Evolutionary conservation across 2,113 vertebrate species (phyloP).

Genomic region (Rattus rattus): DNA sequence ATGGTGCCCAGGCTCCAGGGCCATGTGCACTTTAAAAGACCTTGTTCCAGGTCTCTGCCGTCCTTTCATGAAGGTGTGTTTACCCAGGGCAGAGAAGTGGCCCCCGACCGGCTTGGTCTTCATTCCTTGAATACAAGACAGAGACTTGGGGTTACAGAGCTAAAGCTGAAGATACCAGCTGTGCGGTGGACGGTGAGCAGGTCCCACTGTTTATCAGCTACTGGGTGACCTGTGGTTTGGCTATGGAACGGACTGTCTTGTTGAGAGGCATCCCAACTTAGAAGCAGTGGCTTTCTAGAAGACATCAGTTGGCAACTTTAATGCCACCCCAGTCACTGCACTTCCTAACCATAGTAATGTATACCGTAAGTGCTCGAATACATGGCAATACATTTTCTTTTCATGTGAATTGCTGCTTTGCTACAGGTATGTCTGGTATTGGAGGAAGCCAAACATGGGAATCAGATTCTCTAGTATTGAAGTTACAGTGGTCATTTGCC

Average conservation of each 20-base stretch:
- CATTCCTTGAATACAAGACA: neutral
- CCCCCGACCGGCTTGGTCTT: neutral
- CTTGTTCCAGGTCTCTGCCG: neutral
- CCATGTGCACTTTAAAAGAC: neutral
- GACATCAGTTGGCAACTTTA: neutral
- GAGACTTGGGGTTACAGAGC: neutral
- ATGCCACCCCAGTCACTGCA: neutral
- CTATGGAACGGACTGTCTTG: neutral
- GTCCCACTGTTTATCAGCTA: neutral
- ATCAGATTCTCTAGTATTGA: no score
- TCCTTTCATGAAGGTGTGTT: neutral
- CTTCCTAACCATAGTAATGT: neutral
- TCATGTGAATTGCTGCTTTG: neutral
- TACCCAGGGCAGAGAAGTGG: neutral
- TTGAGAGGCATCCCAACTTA: neutral
- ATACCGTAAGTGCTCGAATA: neutral
- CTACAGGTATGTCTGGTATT: neutral
- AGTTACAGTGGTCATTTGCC: neutral
- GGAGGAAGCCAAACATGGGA: neutral
- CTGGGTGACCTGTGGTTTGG: neutral
- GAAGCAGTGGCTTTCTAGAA: conserved; percentile 8
- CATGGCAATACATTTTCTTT: neutral
- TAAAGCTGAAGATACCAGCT: neutral
- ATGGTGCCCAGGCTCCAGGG: neutral
- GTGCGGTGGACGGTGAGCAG: neutral